Evolutionary conservation across 1,140 invertebrate species (phyloP).

Genomic region (Sarcophaga peregrina): DNA sequence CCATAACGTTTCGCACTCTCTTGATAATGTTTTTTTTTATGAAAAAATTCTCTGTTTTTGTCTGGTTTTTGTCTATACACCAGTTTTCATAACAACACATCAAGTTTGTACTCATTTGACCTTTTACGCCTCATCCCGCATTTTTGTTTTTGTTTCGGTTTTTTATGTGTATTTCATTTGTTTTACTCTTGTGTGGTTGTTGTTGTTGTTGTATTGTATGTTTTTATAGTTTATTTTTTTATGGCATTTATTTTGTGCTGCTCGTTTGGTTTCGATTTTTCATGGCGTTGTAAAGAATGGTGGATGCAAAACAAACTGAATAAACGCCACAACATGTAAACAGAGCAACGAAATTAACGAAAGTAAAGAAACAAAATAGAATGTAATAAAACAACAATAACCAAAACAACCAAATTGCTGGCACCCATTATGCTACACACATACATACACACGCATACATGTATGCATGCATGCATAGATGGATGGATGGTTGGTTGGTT

Average conservation of each 20-base stretch:
- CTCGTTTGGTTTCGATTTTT: constrained; percentile 1
- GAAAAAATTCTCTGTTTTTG: constrained; percentile 23
- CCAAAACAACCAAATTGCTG: neutral
- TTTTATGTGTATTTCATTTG: neutral
- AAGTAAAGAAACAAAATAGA: neutral
- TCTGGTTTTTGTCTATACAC: constrained; percentile 35
- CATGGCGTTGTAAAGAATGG: constrained; percentile 17
- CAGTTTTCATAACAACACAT: constrained; percentile 42
- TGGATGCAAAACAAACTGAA: neutral
- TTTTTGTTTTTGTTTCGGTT: neutral
- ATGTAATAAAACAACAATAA: neutral
- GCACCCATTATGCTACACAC: neutral
- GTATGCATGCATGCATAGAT: too few species aligned
- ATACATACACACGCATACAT: too few species aligned
- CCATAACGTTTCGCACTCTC: neutral
- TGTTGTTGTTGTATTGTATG: neutral
- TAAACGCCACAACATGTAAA: neutral
- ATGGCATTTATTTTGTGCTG: neutral
- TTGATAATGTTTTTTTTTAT: constrained; percentile 1
- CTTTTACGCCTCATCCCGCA: constrained; percentile 37
- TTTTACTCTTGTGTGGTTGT: neutral
- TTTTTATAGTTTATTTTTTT: neutral
- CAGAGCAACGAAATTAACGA: neutral
- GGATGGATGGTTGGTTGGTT: too few species aligned
- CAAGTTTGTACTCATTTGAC: constrained; percentile 39